These are phyloP conservation scores for Apostichopus leukothele DNA, from an alignment of 53 echinoderm and acorn worm species.

Conservation along the genomic window DNA sequence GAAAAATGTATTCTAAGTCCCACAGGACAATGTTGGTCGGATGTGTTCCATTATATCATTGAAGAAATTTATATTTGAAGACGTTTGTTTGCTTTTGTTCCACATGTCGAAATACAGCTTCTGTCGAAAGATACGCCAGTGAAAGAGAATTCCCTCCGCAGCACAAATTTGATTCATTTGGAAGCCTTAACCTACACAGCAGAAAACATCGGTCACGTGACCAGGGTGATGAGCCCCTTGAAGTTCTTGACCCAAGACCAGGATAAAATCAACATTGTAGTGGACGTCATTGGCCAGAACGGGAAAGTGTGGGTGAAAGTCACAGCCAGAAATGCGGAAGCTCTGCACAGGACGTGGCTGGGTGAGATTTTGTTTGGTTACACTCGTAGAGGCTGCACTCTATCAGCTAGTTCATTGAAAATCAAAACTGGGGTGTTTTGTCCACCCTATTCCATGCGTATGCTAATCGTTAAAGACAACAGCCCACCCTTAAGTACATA, in stretches of 20 bases:
- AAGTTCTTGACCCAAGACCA: conserved; percentile 66
- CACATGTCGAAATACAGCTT: conserved; percentile 47
- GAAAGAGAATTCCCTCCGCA: conserved; percentile 81
- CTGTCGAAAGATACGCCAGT: conserved; percentile 60
- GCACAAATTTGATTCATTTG: conserved; percentile 89
- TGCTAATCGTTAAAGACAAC: no score
- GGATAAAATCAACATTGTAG: conserved; percentile 53
- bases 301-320: conserved; percentile 91
- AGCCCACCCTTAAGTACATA: no score
- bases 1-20: no score
- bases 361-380: conserved; percentile 49
- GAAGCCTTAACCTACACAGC: conserved; percentile 79
- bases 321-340: conserved; percentile 88
- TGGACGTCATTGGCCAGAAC: conserved; percentile 75
- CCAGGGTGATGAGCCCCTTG: conserved; percentile 67
- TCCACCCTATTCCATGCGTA: no score
- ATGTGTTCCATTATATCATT: no score
- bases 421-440: no score
- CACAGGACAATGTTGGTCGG: no score
- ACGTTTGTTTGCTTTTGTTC: no score
- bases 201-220: conserved; percentile 72
- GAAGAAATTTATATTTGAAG: no score
- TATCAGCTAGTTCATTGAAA: no score
- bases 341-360: conserved; percentile 87
- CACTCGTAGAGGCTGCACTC: no score